Percentiles rank a stretch among this genome's conserved stretches.
phyloP scores from a whole-genome alignment of 30 jellyfish, hydroid and myxozoan species.

The Aurelia sp. region DNA sequence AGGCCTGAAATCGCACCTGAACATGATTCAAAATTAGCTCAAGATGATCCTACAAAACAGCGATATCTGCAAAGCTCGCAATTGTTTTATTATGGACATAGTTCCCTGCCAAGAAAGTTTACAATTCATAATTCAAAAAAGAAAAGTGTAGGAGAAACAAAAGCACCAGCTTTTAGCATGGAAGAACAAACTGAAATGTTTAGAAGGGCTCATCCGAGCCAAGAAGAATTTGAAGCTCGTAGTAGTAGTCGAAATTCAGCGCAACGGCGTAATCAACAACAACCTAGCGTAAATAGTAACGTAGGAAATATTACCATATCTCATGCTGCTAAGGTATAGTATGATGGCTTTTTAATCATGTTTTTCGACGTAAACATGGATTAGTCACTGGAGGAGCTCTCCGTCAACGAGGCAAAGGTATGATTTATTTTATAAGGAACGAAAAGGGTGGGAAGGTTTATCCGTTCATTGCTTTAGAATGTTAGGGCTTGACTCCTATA shows the following conservation, averaged over 20 bases:
- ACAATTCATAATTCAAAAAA: conserved; percentile 30
- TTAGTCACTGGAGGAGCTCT: no score
- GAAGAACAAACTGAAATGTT: conserved; percentile 64
- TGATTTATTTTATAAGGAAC: no score
- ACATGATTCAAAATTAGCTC: neutral
- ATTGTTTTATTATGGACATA: conserved; percentile 64
- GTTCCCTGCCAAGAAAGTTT: conserved; percentile 68
- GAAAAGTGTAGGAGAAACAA: conserved; percentile 16
- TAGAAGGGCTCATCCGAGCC: conserved; percentile 33
- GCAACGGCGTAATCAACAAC: conserved; percentile 36
- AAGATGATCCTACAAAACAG: conserved; percentile 27
- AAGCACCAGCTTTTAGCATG: neutral
- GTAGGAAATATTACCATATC: conserved; percentile 56
- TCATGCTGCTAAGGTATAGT: conserved; percentile 60
- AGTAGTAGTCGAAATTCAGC: conserved; percentile 30
- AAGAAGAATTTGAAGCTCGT: conserved; percentile 48
- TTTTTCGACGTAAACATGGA: no score
- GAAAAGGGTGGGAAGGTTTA: no score
- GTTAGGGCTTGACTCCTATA: no score
- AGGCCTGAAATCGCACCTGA: no score
- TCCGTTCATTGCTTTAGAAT: no score
- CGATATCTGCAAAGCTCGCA: conserved; percentile 53
- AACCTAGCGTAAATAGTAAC: conserved; percentile 1
- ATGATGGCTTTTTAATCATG: no score
- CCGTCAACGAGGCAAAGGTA: no score